Evolutionary conservation across 2,888 invertebrate genomes (phyloP).

Genomic region (Deilephila porcellus): DNA sequence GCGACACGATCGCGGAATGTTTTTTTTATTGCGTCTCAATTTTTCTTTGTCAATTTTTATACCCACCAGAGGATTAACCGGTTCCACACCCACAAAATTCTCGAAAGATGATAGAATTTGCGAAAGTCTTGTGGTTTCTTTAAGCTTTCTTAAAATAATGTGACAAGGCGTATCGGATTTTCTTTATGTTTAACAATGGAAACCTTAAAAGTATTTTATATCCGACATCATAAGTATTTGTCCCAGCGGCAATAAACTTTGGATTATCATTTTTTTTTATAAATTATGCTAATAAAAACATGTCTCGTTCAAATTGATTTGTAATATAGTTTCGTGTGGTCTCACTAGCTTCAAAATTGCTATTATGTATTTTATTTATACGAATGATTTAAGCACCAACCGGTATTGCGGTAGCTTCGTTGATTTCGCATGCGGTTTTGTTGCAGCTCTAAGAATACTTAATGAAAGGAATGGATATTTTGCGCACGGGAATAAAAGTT

Average conservation of each 20-base stretch:
- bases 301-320: conserved; percentile 19
- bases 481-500: not conserved
- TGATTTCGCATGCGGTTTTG: not conserved
- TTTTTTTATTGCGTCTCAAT: conserved; percentile 43
- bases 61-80: conserved; percentile 55
- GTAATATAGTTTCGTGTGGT: conserved; percentile 4
- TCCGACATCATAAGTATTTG: not conserved
- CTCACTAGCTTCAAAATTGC: conserved; percentile 31
- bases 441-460: not conserved
- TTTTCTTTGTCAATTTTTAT: conserved; percentile 48
- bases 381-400: conserved; percentile 17
- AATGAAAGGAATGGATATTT: not conserved
- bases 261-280: conserved; percentile 7
- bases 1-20: conserved; percentile 51
- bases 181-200: conserved; percentile 7
- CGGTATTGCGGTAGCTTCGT: not conserved
- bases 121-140: conserved; percentile 49
- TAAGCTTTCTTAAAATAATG: conserved; percentile 10
- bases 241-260: not conserved
- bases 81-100: conserved; percentile 66
- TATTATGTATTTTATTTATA: conserved; percentile 30
- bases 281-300: conserved; percentile 2
- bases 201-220: not conserved
- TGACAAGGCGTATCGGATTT: conserved; percentile 24
- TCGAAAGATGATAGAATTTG: conserved; percentile 50